These are phyloP conservation scores for Danio jaintianensis DNA, from an alignment of 2,797 vertebrate species.

Conservation along the genomic window DNA sequence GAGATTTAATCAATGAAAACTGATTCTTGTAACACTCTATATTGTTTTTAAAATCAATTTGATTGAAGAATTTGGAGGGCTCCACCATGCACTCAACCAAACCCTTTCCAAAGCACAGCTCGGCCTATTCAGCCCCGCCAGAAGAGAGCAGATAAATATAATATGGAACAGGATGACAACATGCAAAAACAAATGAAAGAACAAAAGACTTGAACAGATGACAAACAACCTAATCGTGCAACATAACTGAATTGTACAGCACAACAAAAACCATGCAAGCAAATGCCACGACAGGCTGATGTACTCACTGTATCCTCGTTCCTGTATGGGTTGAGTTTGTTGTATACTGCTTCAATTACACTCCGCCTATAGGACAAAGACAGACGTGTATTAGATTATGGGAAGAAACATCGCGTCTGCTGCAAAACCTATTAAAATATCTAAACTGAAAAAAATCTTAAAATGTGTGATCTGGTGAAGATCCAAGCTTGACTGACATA, in stretches of 20 bases:
- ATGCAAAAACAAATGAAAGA: constrained; percentile 8
- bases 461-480: neutral
- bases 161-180: constrained; percentile 5
- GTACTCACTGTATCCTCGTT: constrained; percentile 99
- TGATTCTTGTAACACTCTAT: neutral
- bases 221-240: constrained; percentile 13
- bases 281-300: constrained; percentile 20
- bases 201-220: neutral
- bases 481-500: neutral
- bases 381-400: constrained; percentile 53
- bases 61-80: neutral
- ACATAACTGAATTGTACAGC: neutral
- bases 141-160: neutral
- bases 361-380: constrained; percentile 84
- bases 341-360: constrained; percentile 98
- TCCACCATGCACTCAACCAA: constrained; percentile 22
- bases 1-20: neutral
- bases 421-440: neutral
- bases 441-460: neutral
- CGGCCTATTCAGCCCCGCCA: neutral
- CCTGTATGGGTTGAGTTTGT: constrained; percentile 98
- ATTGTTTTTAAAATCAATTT: neutral
- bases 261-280: constrained; percentile 25
- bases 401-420: neutral
- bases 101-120: constrained; percentile 14